These are phyloP conservation scores for Rhinoderma darwinii DNA, from an alignment of 2,113 vertebrate genomes.

Conservation along the genomic window DNA sequence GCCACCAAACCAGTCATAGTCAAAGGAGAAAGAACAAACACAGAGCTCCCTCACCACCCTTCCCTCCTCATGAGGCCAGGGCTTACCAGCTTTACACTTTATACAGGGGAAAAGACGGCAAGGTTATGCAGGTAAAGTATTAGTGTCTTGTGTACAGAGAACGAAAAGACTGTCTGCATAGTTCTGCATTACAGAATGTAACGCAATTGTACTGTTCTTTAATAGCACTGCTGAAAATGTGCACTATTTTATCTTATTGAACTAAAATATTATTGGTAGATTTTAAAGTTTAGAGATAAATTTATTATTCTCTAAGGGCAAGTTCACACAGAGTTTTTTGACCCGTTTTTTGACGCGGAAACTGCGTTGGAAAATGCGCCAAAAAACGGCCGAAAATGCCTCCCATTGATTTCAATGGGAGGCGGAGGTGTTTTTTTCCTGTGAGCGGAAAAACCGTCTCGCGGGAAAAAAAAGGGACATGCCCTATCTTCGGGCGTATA, in stretches of 20 bases:
- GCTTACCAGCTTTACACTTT: conserved; percentile 96
- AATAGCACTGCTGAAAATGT: neutral
- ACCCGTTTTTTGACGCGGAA: too few relatives aligned
- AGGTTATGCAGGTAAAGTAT: conserved; percentile 90
- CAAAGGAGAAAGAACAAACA: conserved; percentile 76
- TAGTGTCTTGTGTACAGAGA: neutral
- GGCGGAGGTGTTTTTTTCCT: too few relatives aligned
- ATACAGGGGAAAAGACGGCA: conserved; percentile 89
- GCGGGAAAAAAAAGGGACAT: too few relatives aligned
- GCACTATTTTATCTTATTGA: neutral
- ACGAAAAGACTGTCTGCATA: neutral
- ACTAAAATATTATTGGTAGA: neutral
- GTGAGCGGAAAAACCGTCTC: too few relatives aligned
- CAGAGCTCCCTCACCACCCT: conserved; percentile 71
- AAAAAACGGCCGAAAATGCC: too few relatives aligned
- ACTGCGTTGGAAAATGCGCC: too few relatives aligned
- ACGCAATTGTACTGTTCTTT: neutral
- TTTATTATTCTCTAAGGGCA: too few relatives aligned
- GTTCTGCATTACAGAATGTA: neutral
- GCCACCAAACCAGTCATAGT: conserved; percentile 67
- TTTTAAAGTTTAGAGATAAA: neutral
- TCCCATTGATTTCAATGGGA: too few relatives aligned
- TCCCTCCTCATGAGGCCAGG: conserved; percentile 87
- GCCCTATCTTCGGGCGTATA: too few relatives aligned
- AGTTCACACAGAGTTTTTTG: too few relatives aligned